Evolutionary conservation across 2,113 vertebrate species (phyloP).

Genomic region (Diphyllodes magnificus): DNA sequence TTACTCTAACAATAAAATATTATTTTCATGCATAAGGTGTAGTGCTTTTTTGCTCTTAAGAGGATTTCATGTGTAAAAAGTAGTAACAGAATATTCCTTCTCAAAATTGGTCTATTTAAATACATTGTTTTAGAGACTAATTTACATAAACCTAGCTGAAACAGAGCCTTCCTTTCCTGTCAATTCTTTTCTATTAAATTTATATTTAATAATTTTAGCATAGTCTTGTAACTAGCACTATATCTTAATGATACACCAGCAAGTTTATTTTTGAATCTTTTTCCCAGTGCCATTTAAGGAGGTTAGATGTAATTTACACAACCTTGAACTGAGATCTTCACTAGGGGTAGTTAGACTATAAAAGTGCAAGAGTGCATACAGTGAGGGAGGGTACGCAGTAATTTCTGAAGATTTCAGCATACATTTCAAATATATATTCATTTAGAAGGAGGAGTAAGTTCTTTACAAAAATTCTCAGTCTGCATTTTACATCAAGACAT

Average conservation of each 20-base stretch:
- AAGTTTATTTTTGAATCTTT: background rate
- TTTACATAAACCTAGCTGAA: background rate
- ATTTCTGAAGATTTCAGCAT: background rate
- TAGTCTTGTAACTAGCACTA: background rate
- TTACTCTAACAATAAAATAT: background rate
- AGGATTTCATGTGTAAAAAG: background rate
- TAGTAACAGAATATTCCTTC: background rate
- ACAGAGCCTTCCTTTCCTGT: background rate
- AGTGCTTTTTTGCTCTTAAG: background rate
- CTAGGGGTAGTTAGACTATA: background rate
- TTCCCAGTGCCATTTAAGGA: background rate
- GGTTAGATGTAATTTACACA: background rate
- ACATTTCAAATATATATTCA: background rate
- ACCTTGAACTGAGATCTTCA: background rate
- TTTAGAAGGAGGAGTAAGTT: background rate
- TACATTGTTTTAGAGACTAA: background rate
- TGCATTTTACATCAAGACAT: background rate
- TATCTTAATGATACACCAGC: background rate
- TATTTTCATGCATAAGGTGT: background rate
- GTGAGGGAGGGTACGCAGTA: background rate
- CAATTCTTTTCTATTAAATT: background rate
- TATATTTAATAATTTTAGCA: background rate
- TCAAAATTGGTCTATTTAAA: background rate
- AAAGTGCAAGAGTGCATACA: background rate
- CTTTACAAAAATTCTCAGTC: fast-evolving